Conservation (phyloP, 1,140 invertebrate species). For the Condylostylus longicornis region DNA sequence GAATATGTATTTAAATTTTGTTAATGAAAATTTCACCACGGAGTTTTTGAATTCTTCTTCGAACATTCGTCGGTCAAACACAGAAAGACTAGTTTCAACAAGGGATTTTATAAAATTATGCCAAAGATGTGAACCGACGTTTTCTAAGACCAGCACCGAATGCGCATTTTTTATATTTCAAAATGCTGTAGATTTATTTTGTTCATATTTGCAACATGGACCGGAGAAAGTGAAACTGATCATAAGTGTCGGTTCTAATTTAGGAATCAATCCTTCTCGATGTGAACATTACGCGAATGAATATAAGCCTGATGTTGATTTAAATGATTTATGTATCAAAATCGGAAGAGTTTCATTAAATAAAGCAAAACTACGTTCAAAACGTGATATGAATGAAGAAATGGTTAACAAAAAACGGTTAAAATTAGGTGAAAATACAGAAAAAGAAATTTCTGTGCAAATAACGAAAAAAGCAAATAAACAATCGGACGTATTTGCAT, state of each 20-base stretch:
- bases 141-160: constrained; percentile 56
- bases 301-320: constrained; percentile 59
- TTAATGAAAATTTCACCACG: constrained; percentile 43
- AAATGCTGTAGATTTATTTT: constrained; percentile 85
- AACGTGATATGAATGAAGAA: background rate
- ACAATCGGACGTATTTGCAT: constrained; percentile 44
- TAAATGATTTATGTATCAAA: constrained; percentile 28
- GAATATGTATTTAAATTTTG: constrained; percentile 70
- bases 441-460: constrained; percentile 2
- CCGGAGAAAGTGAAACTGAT: constrained; percentile 48
- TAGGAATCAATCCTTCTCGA: constrained; percentile 70
- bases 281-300: constrained; percentile 63
- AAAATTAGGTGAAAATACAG: constrained; percentile 12
- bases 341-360: constrained; percentile 49
- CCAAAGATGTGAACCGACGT: constrained; percentile 54
- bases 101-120: constrained; percentile 92
- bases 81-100: constrained; percentile 52
- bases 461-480: background rate
- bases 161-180: constrained; percentile 66
- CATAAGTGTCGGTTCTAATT: constrained; percentile 56
- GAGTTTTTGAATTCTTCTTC: constrained; percentile 20
- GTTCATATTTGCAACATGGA: constrained; percentile 39
- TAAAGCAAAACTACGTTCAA: too few species aligned
- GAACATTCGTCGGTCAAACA: constrained; percentile 21
- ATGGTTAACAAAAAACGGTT: constrained; percentile 17